A percentile compares a stretch with the other conserved stretches of the same genome.
phyloP scores from a whole-genome alignment of 2,113 vertebrate species.

The Chitala chitala region DNA sequence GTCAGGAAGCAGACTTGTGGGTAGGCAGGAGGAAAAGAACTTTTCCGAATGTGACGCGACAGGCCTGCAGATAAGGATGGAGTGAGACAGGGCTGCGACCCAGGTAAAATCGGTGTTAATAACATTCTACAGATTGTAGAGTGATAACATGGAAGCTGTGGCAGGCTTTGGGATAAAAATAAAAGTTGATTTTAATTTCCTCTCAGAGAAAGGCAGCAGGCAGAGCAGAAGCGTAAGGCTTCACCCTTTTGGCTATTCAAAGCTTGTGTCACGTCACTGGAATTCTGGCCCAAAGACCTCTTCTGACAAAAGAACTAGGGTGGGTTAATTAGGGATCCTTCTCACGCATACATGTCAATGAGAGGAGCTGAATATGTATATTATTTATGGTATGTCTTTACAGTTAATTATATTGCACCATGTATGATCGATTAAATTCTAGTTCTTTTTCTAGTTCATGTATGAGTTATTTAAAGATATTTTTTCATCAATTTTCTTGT shows the following conservation, averaged over 20 bases:
- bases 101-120: background rate
- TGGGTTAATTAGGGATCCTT: too few relatives aligned
- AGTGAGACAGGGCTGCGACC: background rate
- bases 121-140: background rate
- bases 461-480: too few relatives aligned
- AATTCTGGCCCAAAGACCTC: background rate
- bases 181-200: conserved; percentile 8
- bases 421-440: too few relatives aligned
- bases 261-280: background rate
- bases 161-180: background rate
- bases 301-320: too few relatives aligned
- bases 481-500: too few relatives aligned
- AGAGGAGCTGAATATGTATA: too few relatives aligned
- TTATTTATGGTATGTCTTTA: too few relatives aligned
- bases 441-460: too few relatives aligned
- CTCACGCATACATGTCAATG: too few relatives aligned
- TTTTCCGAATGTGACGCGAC: too few relatives aligned
- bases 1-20: background rate
- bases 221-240: background rate
- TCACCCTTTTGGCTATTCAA: background rate
- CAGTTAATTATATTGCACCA: too few relatives aligned
- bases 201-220: background rate
- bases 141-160: background rate
- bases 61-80: background rate
- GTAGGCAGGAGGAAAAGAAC: background rate